Base-by-base conservation (phyloP, 2,888 invertebrate species). In the Taenaris catops region DNA sequence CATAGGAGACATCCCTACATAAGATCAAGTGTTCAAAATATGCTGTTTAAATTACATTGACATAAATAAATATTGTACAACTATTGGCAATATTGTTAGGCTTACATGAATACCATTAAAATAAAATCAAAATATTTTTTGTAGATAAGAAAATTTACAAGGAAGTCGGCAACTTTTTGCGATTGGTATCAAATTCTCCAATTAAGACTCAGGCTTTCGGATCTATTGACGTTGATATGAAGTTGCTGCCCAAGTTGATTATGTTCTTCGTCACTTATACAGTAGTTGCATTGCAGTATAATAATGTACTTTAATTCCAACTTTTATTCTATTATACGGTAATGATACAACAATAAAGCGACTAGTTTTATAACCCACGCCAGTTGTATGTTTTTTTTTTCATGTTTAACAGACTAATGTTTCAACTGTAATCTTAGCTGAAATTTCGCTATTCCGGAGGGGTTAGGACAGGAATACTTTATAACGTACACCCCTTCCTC, bases 211-310 rank as follows among this genome's bases (percentile, higher is more conserved):
- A 44, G 8, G 51, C 59, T 0, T 58, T 54, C 16, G 66, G 62
- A 0, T 44, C 43, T 2, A 28, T 60, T n/a, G 19, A 34, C 2
- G 41, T 70, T 4, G 38, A 66, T 28, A 68, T 70, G 67, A 46
- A 55, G 0, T 37, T 69, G 10, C 11, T 68, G n/a, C 67, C 65
- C 0, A 50, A 49, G 0, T 51, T 53, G 10, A 29, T 65, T 1
- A 48, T 57, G 1, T 46, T 67, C 25, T 55, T 65, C 33, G 54
- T 53, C 1, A 49, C 66, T 0, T 63, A 68, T 27, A 63, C 66
- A 2, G 55, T 69, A 3, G 56, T 66, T 2, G 53, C 55, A 0
- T 28, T 71, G 12, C 70, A 69, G 37, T 59, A 61, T 17, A 63
- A 63, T 28, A 61, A 63, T 29, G 44, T 67, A 0, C 8, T 63